Evolutionary conservation across 2,888 invertebrate species (phyloP), one percentile per base, ranked within the genome.

Genomic region (Rhagophthalmus giganteus): DNA sequence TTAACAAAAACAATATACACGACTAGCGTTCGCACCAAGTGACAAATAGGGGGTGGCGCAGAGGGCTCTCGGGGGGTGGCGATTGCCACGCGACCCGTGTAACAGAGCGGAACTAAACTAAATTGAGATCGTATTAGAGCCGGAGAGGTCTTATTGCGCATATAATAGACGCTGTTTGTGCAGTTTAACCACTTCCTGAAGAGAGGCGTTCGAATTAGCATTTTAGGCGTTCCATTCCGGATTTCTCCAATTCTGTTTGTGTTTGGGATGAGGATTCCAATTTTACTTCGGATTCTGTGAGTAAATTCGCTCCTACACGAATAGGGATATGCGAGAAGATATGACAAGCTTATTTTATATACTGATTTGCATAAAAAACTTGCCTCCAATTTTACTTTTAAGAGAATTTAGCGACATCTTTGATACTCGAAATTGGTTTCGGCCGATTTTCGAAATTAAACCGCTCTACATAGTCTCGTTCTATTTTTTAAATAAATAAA

Each of bases 61-160:
- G 58, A 66, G 62, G 66, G 54, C 50, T 44, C 53, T 52, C 53
- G 48, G 62, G 59, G 58, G 58, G 58, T 52, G 78, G 75, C 59
- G 71, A 73, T 73, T 73, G 74, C 73, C 75, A 76, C 74, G 73
- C 74, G 75, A 75, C 73, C 74, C 72, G 72, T 71, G 71, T 75
- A 76, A 76, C 76, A 76, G 76, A 76, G 75, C 76, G 74, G 70
- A 74, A 76, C 76, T 76, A 76, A 76, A 76, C 75, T 75, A 76
- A 76, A 76, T 76, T 75, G 76, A 76, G 76, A 76, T 75, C 75
- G 75, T 74, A 75, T 76, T 76, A 75, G 74, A 73, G 71, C 66
- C 69, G 73, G 72, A 72, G 73, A 72, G 70, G 73, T 74, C 75
- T 74, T 74, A 75, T 75, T 74, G 74, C 74, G 74, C 75, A 74